These are phyloP conservation scores for Mungos mungo DNA, from an alignment of 2,113 vertebrate genomes.

Conservation along the genomic window DNA sequence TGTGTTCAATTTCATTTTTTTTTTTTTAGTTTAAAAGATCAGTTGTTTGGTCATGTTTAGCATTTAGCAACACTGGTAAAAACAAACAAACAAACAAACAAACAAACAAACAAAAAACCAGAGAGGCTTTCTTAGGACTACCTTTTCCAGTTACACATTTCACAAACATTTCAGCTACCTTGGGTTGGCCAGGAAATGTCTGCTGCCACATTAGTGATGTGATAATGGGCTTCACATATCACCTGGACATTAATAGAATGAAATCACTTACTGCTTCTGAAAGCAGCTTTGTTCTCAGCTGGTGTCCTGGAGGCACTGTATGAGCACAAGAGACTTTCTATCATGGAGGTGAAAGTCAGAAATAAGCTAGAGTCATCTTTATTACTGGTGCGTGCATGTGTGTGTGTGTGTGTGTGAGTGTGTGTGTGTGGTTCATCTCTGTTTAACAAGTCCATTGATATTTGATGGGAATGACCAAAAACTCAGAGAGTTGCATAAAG, in stretches of 20 bases:
- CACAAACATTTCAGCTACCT: constrained; percentile 74
- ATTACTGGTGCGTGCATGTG: constrained; percentile 32
- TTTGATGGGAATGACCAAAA: constrained; percentile 50
- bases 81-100: too few relatives aligned
- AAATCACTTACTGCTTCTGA: constrained; percentile 84
- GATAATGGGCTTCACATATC: constrained; percentile 86
- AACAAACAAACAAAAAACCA: too few relatives aligned
- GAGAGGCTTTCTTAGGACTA: constrained; percentile 77
- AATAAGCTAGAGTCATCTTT: constrained; percentile 72
- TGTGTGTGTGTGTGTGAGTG: not conserved
- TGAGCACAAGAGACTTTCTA: constrained; percentile 76
- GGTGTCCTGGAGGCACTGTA: constrained; percentile 81
- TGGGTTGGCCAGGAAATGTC: constrained; percentile 81
- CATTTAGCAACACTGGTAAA: constrained; percentile 65
- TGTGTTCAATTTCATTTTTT: constrained; percentile 69
- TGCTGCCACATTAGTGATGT: constrained; percentile 84
- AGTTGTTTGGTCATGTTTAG: constrained; percentile 60
- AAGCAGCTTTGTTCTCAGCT: constrained; percentile 84
- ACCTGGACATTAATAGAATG: constrained; percentile 85
- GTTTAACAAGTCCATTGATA: constrained; percentile 54
- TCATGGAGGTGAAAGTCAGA: constrained; percentile 73
- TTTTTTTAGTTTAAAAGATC: constrained; percentile 71
- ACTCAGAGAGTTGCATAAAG: constrained; percentile 61
- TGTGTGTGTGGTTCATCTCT: constrained; percentile 36
- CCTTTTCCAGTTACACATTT: constrained; percentile 79